Evolutionary conservation across 2,797 vertebrate genomes (phyloP).

Genomic region (Leptodactylus fallax): DNA sequence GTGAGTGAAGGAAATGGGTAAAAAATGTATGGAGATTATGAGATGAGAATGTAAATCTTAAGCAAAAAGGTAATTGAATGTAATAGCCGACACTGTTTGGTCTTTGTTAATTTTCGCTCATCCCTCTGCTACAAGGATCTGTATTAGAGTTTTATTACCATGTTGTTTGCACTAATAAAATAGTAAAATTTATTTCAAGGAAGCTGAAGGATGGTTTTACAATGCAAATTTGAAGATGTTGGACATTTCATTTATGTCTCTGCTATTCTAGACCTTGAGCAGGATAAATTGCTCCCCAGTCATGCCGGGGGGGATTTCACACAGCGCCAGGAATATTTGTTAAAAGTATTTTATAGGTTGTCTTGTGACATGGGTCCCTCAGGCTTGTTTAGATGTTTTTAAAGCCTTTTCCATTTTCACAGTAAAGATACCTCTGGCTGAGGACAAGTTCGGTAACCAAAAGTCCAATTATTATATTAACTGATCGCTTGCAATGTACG

Average conservation of each 20-base stretch:
- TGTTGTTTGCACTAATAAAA: conserved; percentile 89
- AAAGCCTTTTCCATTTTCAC: conserved; percentile 12
- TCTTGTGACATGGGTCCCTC: conserved; percentile 31
- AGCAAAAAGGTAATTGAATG: conserved; percentile 88
- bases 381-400: conserved; percentile 45
- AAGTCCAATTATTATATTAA: neutral
- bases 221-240: conserved; percentile 88
- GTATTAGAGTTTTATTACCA: conserved; percentile 88
- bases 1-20: conserved; percentile 73
- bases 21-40: conserved; percentile 82
- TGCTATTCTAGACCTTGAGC: conserved; percentile 80
- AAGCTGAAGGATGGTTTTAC: conserved; percentile 88
- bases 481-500: neutral
- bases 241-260: conserved; percentile 85
- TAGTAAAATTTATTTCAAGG: conserved; percentile 88
- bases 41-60: conserved; percentile 86
- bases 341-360: conserved; percentile 54
- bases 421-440: conserved; percentile 1
- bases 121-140: conserved; percentile 84
- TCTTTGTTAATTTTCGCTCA: conserved; percentile 87
- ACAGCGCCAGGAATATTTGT: conserved; percentile 53
- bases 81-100: conserved; percentile 84
- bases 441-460: neutral
- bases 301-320: conserved; percentile 69
- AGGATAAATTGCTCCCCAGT: conserved; percentile 81